A percentile compares a stretch with the other conserved stretches of the same genome.
Evolutionary conservation across 2,113 vertebrate species (phyloP).

Genomic region (Tetraodon nigroviridis): DNA sequence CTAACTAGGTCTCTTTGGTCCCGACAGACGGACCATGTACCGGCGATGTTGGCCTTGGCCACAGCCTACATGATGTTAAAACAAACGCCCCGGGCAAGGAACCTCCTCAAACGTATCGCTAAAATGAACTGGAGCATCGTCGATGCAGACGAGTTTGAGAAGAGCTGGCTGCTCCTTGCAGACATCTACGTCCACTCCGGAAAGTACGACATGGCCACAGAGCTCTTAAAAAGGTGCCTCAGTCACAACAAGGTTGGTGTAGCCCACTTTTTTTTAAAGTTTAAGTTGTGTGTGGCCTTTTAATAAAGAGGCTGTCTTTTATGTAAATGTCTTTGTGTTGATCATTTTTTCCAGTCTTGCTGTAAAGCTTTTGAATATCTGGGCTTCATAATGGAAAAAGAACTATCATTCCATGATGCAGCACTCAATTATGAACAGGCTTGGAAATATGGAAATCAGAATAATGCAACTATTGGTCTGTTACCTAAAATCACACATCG

Average conservation of each 20-base stretch:
- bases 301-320: not conserved
- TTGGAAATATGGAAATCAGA: conserved; percentile 91
- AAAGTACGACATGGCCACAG: conserved; percentile 92
- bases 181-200: conserved; percentile 97
- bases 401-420: conserved; percentile 90
- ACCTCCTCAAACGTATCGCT: conserved; percentile 91
- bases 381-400: conserved; percentile 98
- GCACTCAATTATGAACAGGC: conserved; percentile 93
- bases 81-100: conserved; percentile 90
- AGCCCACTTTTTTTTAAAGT: not conserved
- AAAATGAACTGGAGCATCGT: conserved; percentile 95
- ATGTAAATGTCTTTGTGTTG: conserved; percentile 13
- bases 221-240: conserved; percentile 87
- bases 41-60: conserved; percentile 93
- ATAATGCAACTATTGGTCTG: conserved; percentile 85
- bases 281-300: not conserved
- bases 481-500: conserved; percentile 31
- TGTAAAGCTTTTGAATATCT: conserved; percentile 97
- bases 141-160: conserved; percentile 96
- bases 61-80: conserved; percentile 97
- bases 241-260: conserved; percentile 85
- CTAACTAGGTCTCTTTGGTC: conserved; percentile 27
- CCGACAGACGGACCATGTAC: conserved; percentile 89
- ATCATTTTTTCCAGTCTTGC: conserved; percentile 82
- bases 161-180: conserved; percentile 94